Conservation (phyloP, 2,113 vertebrate genomes). For the Boleophthalmus pectinirostris region DNA sequence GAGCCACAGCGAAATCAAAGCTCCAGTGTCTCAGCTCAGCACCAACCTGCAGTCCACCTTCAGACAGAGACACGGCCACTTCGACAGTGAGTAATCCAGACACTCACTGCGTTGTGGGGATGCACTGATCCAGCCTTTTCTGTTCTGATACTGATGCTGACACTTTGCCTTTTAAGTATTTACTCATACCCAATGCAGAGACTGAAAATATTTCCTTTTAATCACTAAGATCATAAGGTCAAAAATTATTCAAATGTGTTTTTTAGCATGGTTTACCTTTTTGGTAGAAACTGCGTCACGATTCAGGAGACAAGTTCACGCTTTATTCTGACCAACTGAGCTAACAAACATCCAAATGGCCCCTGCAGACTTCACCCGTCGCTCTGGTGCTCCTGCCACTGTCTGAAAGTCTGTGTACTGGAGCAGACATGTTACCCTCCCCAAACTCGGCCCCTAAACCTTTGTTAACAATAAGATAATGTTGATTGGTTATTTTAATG, state of each 20-base stretch:
- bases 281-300: background rate
- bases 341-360: background rate
- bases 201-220: too few relatives aligned
- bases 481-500: background rate
- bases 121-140: background rate
- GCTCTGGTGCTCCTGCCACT: background rate
- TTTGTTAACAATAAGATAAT: too few relatives aligned
- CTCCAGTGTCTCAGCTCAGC: constrained; percentile 84
- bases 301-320: background rate
- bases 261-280: background rate
- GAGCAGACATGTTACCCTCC: background rate
- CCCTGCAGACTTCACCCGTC: background rate
- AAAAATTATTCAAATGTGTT: too few relatives aligned
- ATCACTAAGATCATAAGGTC: too few relatives aligned
- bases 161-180: too few relatives aligned
- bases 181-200: too few relatives aligned
- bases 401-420: background rate
- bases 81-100: constrained; percentile 78
- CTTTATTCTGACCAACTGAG: background rate
- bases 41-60: constrained; percentile 87
- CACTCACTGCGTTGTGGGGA: background rate
- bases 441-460: too few relatives aligned
- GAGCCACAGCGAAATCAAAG: constrained; percentile 90
- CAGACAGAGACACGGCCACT: constrained; percentile 89
- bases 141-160: too few relatives aligned